phyloP scores from a whole-genome alignment of 1,140 invertebrate species.

The Rhopalosiphum padi region DNA sequence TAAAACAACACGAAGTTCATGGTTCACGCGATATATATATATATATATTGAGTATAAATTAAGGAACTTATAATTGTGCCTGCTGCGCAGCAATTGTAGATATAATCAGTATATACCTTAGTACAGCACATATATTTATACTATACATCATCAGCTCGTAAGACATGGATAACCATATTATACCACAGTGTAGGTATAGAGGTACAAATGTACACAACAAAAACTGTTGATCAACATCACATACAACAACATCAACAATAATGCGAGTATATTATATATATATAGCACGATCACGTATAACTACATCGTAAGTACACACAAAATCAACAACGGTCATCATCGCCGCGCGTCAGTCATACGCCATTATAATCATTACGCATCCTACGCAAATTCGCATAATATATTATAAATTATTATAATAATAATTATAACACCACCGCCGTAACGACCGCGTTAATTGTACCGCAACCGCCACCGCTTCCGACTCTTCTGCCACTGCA shows the following conservation, averaged over 20 bases:
- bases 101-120: background rate
- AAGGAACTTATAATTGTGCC: background rate
- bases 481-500: background rate
- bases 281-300: background rate
- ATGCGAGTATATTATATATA: background rate
- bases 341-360: background rate
- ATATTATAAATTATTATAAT: background rate
- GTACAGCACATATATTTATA: background rate
- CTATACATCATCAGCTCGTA: background rate
- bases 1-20: background rate
- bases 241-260: background rate
- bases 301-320: background rate
- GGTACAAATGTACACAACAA: background rate
- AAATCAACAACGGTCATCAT: background rate
- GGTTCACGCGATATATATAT: background rate
- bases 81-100: background rate
- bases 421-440: background rate
- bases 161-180: background rate
- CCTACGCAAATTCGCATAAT: background rate
- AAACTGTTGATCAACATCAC: background rate
- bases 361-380: background rate
- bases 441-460: conserved; percentile 42
- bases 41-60: background rate
- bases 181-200: background rate
- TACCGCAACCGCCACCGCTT: background rate